Percentiles rank a stretch among this genome's conserved stretches.
Conservation (phyloP, 2,888 invertebrate genomes). For the Philereme transversata region DNA sequence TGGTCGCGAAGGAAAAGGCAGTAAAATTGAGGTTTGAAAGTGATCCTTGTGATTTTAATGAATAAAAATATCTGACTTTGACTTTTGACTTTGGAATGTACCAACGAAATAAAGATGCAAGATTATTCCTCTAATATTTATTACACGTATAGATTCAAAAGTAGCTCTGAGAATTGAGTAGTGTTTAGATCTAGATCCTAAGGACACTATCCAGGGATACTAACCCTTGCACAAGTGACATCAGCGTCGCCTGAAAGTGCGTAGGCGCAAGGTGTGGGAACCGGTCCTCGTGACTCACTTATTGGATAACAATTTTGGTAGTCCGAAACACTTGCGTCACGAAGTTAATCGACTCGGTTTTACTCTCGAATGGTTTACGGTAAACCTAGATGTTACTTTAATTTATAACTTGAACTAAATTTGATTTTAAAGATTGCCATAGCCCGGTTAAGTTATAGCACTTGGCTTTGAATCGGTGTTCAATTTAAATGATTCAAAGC, state of each 20-base stretch:
- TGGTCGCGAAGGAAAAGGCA: too few species aligned
- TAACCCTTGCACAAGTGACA: constrained; percentile 48
- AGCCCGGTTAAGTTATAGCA: too few species aligned
- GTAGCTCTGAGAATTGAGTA: too few species aligned
- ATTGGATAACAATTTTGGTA: constrained; percentile 57
- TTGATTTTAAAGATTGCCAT: neutral
- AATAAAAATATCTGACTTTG: too few species aligned
- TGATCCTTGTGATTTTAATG: too few species aligned
- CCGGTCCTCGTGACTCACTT: constrained; percentile 69
- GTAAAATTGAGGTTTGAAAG: too few species aligned
- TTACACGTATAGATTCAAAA: too few species aligned
- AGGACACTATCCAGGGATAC: constrained; percentile 14
- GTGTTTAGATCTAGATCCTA: too few species aligned
- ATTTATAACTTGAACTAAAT: constrained; percentile 12
- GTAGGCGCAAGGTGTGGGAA: constrained; percentile 71
- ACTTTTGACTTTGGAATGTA: too few species aligned
- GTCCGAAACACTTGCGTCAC: constrained; percentile 48
- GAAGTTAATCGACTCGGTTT: constrained; percentile 42
- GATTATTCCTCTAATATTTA: too few species aligned
- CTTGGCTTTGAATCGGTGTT: too few species aligned
- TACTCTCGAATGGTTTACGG: constrained; percentile 31
- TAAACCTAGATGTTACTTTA: constrained; percentile 23
- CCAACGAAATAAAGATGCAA: too few species aligned
- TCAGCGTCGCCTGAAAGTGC: constrained; percentile 42
- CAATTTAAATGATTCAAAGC: constrained; percentile 3